Conservation (phyloP, 2,888 invertebrate species). For the Nomada lathburiana region DNA sequence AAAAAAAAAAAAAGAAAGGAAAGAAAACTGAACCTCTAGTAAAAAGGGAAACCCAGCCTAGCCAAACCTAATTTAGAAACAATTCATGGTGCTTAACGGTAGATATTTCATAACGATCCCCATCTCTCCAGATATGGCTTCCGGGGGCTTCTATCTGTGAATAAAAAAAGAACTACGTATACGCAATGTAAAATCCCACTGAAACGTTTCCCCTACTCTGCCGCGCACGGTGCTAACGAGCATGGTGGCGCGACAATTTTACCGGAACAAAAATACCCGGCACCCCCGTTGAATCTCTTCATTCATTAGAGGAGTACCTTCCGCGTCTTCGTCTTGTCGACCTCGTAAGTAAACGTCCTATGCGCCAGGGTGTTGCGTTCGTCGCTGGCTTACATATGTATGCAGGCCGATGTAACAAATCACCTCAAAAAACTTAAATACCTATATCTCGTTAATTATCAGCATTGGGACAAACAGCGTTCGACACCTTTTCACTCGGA, state of each 20-base stretch:
- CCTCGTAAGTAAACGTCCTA: neutral
- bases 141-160: too few relatives aligned
- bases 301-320: conserved; percentile 25
- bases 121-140: neutral
- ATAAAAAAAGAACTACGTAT: neutral
- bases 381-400: neutral
- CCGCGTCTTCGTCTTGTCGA: neutral
- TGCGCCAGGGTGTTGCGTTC: neutral
- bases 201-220: neutral
- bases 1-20: too few relatives aligned
- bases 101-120: conserved; percentile 37
- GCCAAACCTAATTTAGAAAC: too few relatives aligned
- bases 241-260: conserved; percentile 19
- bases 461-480: too few relatives aligned
- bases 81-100: too few relatives aligned
- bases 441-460: too few relatives aligned
- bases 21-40: neutral
- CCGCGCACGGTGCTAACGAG: conserved; percentile 16
- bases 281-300: conserved; percentile 30
- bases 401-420: too few relatives aligned
- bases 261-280: conserved; percentile 10
- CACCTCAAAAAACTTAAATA: too few relatives aligned
- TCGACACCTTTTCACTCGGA: too few relatives aligned
- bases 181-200: neutral
- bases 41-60: too few relatives aligned